These are phyloP conservation scores for Erynnis tages DNA, from an alignment of 2,888 invertebrate species.

Conservation along the genomic window DNA sequence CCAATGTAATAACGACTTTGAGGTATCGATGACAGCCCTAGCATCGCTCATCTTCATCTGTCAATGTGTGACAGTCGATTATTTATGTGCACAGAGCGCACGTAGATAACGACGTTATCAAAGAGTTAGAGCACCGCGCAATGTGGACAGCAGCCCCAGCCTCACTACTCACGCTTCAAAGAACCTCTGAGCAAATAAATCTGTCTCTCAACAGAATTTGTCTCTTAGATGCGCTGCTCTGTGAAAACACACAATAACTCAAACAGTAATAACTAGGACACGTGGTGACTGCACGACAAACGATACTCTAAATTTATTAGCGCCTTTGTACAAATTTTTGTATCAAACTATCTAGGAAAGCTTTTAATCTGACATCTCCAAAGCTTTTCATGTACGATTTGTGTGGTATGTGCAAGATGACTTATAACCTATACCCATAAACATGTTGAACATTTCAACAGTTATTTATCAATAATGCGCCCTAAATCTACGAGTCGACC, in stretches of 20 bases:
- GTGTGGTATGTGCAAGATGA: neutral
- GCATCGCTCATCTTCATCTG: conserved; percentile 6
- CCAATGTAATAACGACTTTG: no score
- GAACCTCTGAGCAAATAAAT: conserved; percentile 1
- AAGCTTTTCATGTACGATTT: no score
- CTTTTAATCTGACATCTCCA: no score
- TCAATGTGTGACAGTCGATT: conserved; percentile 5
- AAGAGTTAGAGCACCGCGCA: conserved; percentile 2
- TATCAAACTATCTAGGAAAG: no score
- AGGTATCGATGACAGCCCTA: neutral
- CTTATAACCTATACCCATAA: conserved; percentile 4
- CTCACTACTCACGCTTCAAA: neutral
- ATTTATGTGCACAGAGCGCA: conserved; percentile 3
- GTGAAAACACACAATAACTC: neutral
- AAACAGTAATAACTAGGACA: neutral
- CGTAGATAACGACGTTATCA: conserved; percentile 3
- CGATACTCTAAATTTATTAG: no score
- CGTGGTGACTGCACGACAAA: neutral
- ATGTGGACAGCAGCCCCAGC: neutral
- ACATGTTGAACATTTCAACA: conserved; percentile 8
- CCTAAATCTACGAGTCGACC: conserved; percentile 1
- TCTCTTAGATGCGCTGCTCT: neutral
- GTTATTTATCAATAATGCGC: conserved; percentile 19
- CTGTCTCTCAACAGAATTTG: conserved; percentile 2
- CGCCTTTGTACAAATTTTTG: no score